A percentile compares a stretch with the other conserved stretches of the same genome.
phyloP scores from a whole-genome alignment of 2,888 invertebrate genomes.

The Scrobipalpa costella region DNA sequence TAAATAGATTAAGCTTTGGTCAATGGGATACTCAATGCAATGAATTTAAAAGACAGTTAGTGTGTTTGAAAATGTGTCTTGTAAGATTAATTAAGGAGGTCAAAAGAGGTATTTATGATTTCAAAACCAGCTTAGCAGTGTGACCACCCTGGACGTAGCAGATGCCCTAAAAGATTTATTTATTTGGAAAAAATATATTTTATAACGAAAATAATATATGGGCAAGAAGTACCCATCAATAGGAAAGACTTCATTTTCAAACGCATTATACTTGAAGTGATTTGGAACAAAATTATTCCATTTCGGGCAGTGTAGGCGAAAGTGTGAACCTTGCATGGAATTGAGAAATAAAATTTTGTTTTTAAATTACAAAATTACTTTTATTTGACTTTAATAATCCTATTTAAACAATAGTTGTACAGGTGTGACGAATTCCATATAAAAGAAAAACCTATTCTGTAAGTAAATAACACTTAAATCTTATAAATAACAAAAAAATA shows the following conservation, averaged over 20 bases:
- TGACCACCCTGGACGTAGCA: too few relatives aligned
- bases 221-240: too few relatives aligned
- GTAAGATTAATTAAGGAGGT: background rate
- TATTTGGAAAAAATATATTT: too few relatives aligned
- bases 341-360: conserved; percentile 60
- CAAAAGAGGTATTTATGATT: too few relatives aligned
- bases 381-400: conserved; percentile 29
- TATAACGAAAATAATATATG: too few relatives aligned
- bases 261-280: too few relatives aligned
- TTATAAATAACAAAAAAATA: background rate
- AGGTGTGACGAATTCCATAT: background rate
- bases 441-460: too few relatives aligned
- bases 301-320: conserved; percentile 51
- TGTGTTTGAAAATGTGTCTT: conserved; percentile 10
- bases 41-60: background rate
- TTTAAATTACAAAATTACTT: conserved; percentile 43
- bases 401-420: background rate
- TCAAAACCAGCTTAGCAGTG: too few relatives aligned
- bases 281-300: too few relatives aligned
- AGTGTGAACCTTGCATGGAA: conserved; percentile 62
- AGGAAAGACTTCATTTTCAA: too few relatives aligned
- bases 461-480: background rate
- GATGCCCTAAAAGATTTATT: too few relatives aligned
- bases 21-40: background rate
- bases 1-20: conserved; percentile 10